Conservation (phyloP, 2,113 vertebrate genomes). For the mouse (Mus musculus) region DNA sequence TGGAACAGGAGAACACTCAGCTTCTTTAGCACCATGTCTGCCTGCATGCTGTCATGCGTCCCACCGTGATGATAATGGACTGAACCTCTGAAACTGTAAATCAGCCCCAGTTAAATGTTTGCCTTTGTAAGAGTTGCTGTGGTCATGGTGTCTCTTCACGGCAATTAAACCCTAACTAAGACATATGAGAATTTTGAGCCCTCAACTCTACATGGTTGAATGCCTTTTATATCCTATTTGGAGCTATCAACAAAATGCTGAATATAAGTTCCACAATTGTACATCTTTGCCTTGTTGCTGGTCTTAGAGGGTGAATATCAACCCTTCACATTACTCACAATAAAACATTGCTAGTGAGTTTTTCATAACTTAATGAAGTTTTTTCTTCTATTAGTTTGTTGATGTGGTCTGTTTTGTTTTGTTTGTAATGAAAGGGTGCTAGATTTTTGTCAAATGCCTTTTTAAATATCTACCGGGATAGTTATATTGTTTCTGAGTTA, state of each 20-base stretch:
- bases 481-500: background rate
- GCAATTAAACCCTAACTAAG: too few relatives aligned
- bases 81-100: too few relatives aligned
- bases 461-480: background rate
- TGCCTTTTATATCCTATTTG: background rate
- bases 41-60: too few relatives aligned
- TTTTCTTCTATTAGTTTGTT: constrained; percentile 8
- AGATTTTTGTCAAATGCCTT: constrained; percentile 5
- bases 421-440: background rate
- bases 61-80: too few relatives aligned
- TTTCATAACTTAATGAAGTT: background rate
- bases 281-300: background rate
- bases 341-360: background rate
- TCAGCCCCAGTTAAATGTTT: too few relatives aligned
- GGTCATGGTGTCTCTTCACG: too few relatives aligned
- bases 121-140: too few relatives aligned
- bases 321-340: background rate
- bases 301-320: background rate
- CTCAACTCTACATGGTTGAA: background rate
- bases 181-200: background rate
- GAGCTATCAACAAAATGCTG: background rate
- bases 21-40: too few relatives aligned
- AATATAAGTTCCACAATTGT: background rate
- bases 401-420: background rate
- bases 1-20: too few relatives aligned